These are phyloP conservation scores for Drosophila repleta DNA, from an alignment of 1,140 invertebrate species.

Conservation along the genomic window DNA sequence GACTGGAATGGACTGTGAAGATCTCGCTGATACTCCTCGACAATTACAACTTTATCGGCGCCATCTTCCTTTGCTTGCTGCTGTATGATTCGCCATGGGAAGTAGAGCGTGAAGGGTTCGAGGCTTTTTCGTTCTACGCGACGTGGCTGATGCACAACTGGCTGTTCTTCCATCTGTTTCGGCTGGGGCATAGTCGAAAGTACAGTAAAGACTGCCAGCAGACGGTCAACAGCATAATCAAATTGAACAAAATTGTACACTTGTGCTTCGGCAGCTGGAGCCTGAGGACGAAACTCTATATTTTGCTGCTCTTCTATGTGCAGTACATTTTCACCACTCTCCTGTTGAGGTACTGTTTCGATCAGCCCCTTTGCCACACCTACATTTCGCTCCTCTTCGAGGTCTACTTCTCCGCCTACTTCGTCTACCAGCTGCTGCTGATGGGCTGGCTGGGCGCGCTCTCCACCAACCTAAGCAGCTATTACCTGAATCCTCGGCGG, in stretches of 20 bases:
- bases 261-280: background rate
- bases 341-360: background rate
- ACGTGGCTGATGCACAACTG: background rate
- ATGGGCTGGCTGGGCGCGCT: slow-evolving; percentile 4
- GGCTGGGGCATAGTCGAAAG: background rate
- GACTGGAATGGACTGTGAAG: background rate
- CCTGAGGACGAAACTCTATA: background rate
- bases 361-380: too few species aligned
- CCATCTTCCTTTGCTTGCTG: background rate
- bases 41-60: background rate
- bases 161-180: background rate
- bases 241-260: background rate
- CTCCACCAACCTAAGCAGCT: background rate
- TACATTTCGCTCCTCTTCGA: background rate
- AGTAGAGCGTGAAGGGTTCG: background rate
- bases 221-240: background rate
- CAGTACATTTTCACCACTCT: background rate
- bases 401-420: background rate
- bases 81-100: too few species aligned
- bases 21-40: background rate
- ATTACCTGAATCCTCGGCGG: background rate
- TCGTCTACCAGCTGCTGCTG: background rate
- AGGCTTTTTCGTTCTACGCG: background rate
- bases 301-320: background rate
- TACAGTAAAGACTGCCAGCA: slow-evolving; percentile 1